phyloP scores from a whole-genome alignment of 1,140 invertebrate genomes.

The Penaeus indicus region DNA sequence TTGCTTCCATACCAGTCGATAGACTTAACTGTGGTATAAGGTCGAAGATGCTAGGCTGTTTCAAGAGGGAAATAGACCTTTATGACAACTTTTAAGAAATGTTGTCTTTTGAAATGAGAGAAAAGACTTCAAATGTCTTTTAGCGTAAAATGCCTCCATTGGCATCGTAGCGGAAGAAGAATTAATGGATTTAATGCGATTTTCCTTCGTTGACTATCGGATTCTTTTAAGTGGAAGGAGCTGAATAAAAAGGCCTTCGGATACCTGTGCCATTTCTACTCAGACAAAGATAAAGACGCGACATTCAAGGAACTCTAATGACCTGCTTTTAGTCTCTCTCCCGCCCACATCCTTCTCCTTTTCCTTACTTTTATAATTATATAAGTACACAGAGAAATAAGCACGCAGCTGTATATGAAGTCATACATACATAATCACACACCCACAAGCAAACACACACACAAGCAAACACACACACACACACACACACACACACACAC shows the following conservation, averaged over 20 bases:
- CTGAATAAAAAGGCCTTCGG: background rate
- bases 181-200: constrained; percentile 19
- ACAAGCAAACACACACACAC: too few relatives aligned
- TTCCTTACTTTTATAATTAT: too few relatives aligned
- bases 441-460: too few relatives aligned
- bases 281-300: background rate
- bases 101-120: background rate
- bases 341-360: too few relatives aligned
- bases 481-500: too few relatives aligned
- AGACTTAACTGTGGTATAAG: constrained; percentile 19
- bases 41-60: background rate
- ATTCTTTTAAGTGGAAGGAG: constrained; percentile 13
- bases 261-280: background rate
- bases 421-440: too few relatives aligned
- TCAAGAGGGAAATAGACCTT: constrained; percentile 18
- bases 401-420: too few relatives aligned
- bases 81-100: background rate
- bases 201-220: constrained; percentile 6
- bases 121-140: too few relatives aligned
- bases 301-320: background rate
- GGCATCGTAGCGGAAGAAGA: constrained; percentile 2
- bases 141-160: background rate
- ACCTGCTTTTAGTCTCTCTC: too few relatives aligned
- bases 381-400: too few relatives aligned
- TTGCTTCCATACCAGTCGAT: constrained; percentile 31